phyloP scores from a whole-genome alignment of 2,888 invertebrate genomes.

The Volucella inflata region DNA sequence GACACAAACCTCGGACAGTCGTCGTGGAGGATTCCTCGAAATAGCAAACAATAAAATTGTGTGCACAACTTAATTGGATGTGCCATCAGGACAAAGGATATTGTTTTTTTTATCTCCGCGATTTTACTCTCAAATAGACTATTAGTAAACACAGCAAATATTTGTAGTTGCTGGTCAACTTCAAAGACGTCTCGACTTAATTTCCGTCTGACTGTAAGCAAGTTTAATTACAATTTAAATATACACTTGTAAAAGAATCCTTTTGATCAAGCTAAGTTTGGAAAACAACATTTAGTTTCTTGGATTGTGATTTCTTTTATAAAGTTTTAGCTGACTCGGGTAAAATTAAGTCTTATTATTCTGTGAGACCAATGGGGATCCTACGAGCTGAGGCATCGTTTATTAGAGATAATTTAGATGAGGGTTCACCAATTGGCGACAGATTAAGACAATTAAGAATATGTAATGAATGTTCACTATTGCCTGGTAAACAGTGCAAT shows the following conservation, averaged over 20 bases:
- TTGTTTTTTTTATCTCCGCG: constrained; percentile 1
- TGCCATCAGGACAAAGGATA: not conserved
- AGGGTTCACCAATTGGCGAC: too few relatives aligned
- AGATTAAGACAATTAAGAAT: too few relatives aligned
- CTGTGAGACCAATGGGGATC: not conserved
- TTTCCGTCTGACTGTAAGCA: constrained; percentile 6
- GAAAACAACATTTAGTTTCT: not conserved
- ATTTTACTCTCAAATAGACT: not conserved
- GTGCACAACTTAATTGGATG: constrained; percentile 13
- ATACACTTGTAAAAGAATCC: not conserved
- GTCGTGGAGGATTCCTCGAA: not conserved
- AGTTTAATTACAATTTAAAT: constrained; percentile 10
- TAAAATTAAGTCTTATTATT: not conserved
- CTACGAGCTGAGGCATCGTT: too few relatives aligned
- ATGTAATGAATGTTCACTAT: too few relatives aligned
- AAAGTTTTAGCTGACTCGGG: not conserved
- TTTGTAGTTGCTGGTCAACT: not conserved
- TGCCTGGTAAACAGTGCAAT: too few relatives aligned
- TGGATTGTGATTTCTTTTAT: not conserved
- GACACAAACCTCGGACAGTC: not conserved
- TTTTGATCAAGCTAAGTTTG: too few relatives aligned
- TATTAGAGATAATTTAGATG: too few relatives aligned
- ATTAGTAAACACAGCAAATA: not conserved
- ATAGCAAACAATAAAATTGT: not conserved
- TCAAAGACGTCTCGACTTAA: constrained; percentile 10